Base-by-base conservation (phyloP, 2,113 vertebrate genomes). In the Rhinogobius similis region DNA sequence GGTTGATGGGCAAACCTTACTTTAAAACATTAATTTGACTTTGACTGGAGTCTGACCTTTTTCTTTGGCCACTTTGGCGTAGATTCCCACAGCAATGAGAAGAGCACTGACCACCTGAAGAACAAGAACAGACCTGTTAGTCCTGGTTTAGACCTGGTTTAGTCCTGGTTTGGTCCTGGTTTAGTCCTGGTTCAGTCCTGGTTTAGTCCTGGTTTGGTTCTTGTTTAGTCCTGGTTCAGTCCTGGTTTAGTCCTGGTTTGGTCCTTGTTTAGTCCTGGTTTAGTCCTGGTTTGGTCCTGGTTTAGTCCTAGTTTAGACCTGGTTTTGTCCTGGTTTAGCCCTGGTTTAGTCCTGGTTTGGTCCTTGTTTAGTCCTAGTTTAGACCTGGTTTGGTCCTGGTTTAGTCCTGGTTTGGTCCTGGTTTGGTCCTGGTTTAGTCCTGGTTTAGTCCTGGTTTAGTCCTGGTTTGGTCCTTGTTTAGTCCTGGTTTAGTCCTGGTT, bases 51-150 rank as follows among this genome's bases (percentile, higher is more conserved):
- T 9, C 56, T 53, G 62, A 87, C 94, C 92, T 84, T 92, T 94
- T 79, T 93, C 93, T 65, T 93, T 94, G 63, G 93, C 91, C 10
- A 93, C 58, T 86, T 94, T 94, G 46, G 93, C 92, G 53, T 95
- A 95, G 68, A 93, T 77, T 3, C 94, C 94, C 20, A 95, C 92
- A 0, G 92, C 89, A 14, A 91, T 89, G 68, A 95, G 83, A 32
- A 92, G 11, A 10, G 92, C 90, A 62, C 94, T 93, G 48, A 92
- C 86, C 1, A 95, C 94, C 94, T 95, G 79, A 43, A 48, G 16
- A 5, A 53, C 8, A 59, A 29, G 9, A 16, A 27, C 26, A 59
- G 27, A 1, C 21, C 21, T 11, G 2, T 53, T 23, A 6, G 13
- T 6, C 53, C 24, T 24, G 24, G n/a, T 56, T 27, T 24, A 56